Evolutionary conservation across 2,113 vertebrate genomes (phyloP).

Genomic region (Laterallus jamaicensis): DNA sequence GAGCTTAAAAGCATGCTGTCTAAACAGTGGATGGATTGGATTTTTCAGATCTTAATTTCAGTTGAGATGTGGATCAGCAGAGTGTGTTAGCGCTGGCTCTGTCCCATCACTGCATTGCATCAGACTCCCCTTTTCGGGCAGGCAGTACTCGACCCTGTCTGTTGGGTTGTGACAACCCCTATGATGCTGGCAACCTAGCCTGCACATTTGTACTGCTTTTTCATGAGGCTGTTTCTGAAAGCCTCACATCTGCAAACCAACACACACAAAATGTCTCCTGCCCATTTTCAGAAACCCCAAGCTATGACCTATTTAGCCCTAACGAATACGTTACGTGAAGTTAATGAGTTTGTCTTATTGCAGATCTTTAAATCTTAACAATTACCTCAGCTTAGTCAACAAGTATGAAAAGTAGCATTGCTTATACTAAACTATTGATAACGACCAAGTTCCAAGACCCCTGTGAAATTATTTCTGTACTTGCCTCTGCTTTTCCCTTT

Average conservation of each 20-base stretch:
- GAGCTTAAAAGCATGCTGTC: neutral
- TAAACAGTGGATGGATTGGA: neutral
- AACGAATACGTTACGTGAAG: neutral
- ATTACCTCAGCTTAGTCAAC: neutral
- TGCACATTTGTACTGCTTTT: neutral
- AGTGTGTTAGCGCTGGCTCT: neutral
- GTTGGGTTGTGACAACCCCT: neutral
- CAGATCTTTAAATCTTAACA: neutral
- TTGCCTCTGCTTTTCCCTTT: neutral
- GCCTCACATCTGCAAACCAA: neutral
- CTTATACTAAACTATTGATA: neutral
- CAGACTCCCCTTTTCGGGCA: neutral
- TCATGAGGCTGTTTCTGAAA: neutral
- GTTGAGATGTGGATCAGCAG: neutral
- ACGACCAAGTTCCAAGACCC: neutral
- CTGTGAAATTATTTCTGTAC: neutral
- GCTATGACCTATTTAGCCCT: neutral
- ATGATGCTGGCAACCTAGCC: neutral
- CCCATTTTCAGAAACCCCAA: neutral
- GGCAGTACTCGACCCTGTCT: fast-evolving
- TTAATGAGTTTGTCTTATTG: neutral
- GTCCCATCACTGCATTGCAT: neutral
- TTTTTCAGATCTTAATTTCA: neutral
- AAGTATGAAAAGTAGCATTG: neutral
- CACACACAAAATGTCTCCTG: neutral